These are phyloP conservation scores for Fulmarus glacialis DNA, from an alignment of 2,113 vertebrate genomes.

Conservation along the genomic window DNA sequence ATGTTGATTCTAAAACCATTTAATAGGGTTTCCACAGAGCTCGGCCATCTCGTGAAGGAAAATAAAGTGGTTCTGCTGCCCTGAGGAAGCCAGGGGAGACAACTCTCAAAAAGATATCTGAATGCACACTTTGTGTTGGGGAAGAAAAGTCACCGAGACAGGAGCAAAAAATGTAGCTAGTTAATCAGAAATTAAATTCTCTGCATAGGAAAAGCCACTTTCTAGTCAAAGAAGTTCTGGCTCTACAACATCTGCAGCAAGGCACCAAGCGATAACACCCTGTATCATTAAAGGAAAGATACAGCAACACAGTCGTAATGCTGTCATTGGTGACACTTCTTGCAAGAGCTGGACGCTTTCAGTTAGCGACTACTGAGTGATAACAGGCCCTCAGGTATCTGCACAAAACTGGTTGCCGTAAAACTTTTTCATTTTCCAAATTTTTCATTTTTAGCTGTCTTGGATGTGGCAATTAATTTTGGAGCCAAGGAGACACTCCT, in stretches of 20 bases:
- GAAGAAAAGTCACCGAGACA: background rate
- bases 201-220: background rate
- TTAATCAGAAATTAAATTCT: background rate
- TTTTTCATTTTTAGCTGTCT: background rate
- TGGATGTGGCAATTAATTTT: background rate
- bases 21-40: background rate
- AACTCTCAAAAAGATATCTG: background rate
- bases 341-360: background rate
- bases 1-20: conserved; percentile 4
- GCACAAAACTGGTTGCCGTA: background rate
- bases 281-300: background rate
- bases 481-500: background rate
- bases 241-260: background rate
- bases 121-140: background rate
- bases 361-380: background rate
- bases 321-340: background rate
- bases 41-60: background rate
- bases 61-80: background rate
- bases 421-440: background rate
- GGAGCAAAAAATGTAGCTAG: background rate
- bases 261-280: background rate
- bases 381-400: background rate
- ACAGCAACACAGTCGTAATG: background rate
- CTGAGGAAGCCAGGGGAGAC: background rate
- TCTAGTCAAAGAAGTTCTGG: background rate